Evolutionary conservation across 1,140 invertebrate species (phyloP).

Genomic region (Aricia agestis): DNA sequence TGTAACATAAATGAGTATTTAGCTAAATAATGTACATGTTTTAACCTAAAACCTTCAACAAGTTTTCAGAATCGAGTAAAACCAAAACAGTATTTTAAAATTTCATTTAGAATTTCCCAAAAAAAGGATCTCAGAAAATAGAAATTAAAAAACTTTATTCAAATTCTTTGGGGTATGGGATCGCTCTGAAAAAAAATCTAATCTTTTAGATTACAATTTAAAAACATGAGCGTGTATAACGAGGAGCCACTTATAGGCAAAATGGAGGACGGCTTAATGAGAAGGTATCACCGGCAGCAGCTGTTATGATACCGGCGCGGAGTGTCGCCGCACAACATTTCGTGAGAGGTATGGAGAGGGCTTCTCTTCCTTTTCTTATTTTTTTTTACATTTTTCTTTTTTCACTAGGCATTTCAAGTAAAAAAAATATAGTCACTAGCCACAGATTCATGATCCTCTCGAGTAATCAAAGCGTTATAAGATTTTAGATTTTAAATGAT

Average conservation of each 20-base stretch:
- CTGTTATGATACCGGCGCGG: constrained; percentile 70
- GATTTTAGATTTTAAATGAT: too few species aligned
- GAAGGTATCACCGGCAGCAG: constrained; percentile 68
- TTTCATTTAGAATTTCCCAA: background rate
- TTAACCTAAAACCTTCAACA: too few species aligned
- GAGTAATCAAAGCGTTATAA: too few species aligned
- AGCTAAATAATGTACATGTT: background rate
- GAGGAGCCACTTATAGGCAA: constrained; percentile 35
- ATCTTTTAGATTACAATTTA: constrained; percentile 47
- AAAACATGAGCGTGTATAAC: constrained; percentile 60
- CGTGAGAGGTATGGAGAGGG: constrained; percentile 38
- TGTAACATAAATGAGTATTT: background rate
- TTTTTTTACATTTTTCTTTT: background rate
- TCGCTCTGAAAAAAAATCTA: constrained; percentile 1
- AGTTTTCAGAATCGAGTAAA: too few species aligned
- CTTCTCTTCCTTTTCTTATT: constrained; percentile 23
- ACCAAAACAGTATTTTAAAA: background rate
- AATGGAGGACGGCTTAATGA: constrained; percentile 67
- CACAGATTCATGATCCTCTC: too few species aligned
- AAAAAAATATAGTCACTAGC: too few species aligned
- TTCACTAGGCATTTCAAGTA: too few species aligned
- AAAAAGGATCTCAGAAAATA: background rate
- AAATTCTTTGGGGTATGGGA: background rate
- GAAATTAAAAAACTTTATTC: constrained; percentile 8
- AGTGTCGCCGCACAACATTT: constrained; percentile 66